Conservation (phyloP, 1,140 invertebrate species). For the Theocolax elegans region DNA sequence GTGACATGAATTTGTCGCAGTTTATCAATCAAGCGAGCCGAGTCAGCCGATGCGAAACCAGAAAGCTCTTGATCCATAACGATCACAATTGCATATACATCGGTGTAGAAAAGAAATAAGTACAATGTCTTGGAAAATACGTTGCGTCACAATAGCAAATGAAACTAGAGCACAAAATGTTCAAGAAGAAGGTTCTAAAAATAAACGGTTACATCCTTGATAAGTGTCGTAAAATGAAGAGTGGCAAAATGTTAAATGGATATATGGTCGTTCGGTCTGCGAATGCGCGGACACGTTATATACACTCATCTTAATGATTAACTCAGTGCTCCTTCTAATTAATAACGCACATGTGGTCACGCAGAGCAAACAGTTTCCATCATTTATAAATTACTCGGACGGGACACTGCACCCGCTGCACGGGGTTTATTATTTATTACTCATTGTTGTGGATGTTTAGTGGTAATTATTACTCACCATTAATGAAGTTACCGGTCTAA, state of each 20-base stretch:
- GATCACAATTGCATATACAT: no score
- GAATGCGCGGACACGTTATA: neutral
- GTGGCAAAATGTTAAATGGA: neutral
- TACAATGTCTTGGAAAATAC: neutral
- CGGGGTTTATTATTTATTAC: conserved; percentile 11
- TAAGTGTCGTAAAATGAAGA: neutral
- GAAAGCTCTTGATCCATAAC: no score
- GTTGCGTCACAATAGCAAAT: no score
- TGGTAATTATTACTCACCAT: neutral
- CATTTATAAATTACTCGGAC: conserved; percentile 19
- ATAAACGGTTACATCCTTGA: conserved; percentile 18
- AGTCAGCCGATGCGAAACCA: no score
- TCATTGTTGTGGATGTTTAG: neutral
- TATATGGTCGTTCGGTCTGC: neutral
- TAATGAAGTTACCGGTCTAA: conserved; percentile 21
- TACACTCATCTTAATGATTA: conserved; percentile 1
- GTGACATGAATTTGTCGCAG: no score
- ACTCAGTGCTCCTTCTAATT: conserved; percentile 20
- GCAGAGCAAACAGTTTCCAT: conserved; percentile 24
- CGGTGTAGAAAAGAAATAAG: neutral
- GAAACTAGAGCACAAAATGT: conserved; percentile 1
- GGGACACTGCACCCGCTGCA: neutral
- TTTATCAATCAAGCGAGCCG: no score
- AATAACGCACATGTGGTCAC: conserved; percentile 22
- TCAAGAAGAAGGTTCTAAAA: neutral